Evolutionary conservation across 2,797 vertebrate genomes (phyloP).

Genomic region (Rhinatrema bivittatum): DNA sequence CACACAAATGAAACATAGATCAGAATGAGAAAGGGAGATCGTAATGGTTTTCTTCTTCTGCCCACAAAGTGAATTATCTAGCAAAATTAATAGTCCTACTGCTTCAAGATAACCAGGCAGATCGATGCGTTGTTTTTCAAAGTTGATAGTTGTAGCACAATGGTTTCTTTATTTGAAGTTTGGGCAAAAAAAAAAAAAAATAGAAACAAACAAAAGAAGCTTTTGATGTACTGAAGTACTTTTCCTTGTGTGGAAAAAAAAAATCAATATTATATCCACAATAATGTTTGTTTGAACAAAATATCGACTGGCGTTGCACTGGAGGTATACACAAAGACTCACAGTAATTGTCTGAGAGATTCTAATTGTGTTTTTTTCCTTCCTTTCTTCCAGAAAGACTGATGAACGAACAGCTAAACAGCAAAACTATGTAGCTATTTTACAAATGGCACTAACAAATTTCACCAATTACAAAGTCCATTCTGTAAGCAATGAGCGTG

Average conservation of each 20-base stretch:
- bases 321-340: slow-evolving; percentile 33
- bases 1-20: too few species aligned
- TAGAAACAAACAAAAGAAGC: slow-evolving; percentile 16
- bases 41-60: too few species aligned
- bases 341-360: slow-evolving; percentile 29
- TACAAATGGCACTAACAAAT: slow-evolving; percentile 76
- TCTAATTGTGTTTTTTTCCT: slow-evolving; percentile 40
- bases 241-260: slow-evolving; percentile 27
- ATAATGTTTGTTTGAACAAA: slow-evolving; percentile 39
- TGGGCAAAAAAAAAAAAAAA: slow-evolving; percentile 24
- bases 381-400: slow-evolving; percentile 36
- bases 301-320: slow-evolving; percentile 32
- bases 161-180: slow-evolving; percentile 35
- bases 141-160: slow-evolving; percentile 10
- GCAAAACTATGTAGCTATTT: slow-evolving; percentile 62
- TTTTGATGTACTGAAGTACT: slow-evolving; percentile 20
- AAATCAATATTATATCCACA: slow-evolving; percentile 41
- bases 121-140: slow-evolving; percentile 27
- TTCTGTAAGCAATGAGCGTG: slow-evolving; percentile 73
- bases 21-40: too few species aligned
- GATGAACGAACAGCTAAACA: slow-evolving; percentile 50
- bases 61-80: too few species aligned
- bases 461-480: slow-evolving; percentile 67
- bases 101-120: slow-evolving; percentile 5
- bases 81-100: too few species aligned